Conservation (phyloP, 2,797 vertebrate species). For the Trichosurus vulpecula region DNA sequence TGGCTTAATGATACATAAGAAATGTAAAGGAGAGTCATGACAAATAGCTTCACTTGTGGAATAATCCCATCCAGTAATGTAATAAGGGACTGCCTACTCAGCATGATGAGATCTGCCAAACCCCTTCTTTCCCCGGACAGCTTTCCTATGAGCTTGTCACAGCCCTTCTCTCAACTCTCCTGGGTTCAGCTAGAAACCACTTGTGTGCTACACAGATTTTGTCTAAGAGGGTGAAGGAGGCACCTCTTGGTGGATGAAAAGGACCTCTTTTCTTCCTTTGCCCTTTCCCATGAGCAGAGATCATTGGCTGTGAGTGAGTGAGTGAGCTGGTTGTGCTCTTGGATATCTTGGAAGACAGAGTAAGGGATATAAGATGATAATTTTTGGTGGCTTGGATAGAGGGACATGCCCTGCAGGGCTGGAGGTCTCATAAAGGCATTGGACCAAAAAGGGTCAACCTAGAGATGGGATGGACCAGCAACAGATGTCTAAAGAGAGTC, state of each 20-base stretch:
- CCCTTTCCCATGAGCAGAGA: not conserved
- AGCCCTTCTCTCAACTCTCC: too few relatives aligned
- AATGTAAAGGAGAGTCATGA: not conserved
- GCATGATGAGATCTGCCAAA: not conserved
- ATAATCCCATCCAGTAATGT: not conserved
- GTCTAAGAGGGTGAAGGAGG: not conserved
- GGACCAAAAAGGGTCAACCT: not conserved
- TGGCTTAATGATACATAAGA: not conserved
- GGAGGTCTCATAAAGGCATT: not conserved
- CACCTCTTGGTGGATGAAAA: not conserved
- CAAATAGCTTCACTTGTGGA: not conserved
- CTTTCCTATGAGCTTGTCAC: not conserved
- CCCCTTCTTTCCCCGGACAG: not conserved
- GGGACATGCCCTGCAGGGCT: not conserved
- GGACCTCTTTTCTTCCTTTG: not conserved
- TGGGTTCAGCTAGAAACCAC: not conserved
- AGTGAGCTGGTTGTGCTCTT: not conserved
- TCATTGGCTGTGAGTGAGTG: not conserved
- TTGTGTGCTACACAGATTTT: not conserved
- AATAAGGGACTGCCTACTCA: not conserved
- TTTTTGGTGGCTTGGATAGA: not conserved
- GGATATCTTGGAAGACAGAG: not conserved
- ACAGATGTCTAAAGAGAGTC: not conserved
- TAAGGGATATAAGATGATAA: not conserved
- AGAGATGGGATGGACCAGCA: not conserved